Evolutionary conservation across 2,888 invertebrate genomes (phyloP).

Genomic region (Harpalus rufipes): DNA sequence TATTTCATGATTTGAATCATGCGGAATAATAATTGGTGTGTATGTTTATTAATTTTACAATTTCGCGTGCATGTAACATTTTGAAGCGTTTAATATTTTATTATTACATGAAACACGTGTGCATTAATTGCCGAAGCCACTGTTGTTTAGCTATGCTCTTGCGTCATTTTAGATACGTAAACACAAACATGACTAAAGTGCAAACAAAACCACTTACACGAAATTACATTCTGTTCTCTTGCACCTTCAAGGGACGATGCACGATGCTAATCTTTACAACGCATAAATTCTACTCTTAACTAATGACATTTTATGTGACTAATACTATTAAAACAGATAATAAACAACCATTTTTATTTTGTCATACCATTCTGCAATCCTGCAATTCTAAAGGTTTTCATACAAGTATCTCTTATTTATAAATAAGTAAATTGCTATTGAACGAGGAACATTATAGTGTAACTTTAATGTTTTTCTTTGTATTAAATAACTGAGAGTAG

Average conservation of each 20-base stretch:
- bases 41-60: constrained; percentile 24
- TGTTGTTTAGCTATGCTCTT: constrained; percentile 42
- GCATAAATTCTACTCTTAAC: constrained; percentile 11
- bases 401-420: background rate
- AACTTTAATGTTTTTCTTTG: background rate
- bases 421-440: background rate
- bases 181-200: constrained; percentile 48
- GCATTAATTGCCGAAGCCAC: constrained; percentile 46
- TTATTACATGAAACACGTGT: constrained; percentile 46
- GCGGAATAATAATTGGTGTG: constrained; percentile 19
- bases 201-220: constrained; percentile 46
- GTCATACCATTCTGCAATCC: background rate
- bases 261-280: constrained; percentile 40
- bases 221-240: constrained; percentile 32
- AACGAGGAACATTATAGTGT: background rate
- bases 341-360: background rate
- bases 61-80: constrained; percentile 26
- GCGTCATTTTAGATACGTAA: constrained; percentile 51
- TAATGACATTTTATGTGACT: constrained; percentile 4
- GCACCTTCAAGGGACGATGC: constrained; percentile 32
- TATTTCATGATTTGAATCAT: constrained; percentile 23
- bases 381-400: background rate
- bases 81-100: constrained; percentile 48
- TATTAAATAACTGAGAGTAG: background rate
- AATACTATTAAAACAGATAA: constrained; percentile 13